Conservation (phyloP, 2,113 vertebrate genomes). For the Oncorhynchus gorbuscha region DNA sequence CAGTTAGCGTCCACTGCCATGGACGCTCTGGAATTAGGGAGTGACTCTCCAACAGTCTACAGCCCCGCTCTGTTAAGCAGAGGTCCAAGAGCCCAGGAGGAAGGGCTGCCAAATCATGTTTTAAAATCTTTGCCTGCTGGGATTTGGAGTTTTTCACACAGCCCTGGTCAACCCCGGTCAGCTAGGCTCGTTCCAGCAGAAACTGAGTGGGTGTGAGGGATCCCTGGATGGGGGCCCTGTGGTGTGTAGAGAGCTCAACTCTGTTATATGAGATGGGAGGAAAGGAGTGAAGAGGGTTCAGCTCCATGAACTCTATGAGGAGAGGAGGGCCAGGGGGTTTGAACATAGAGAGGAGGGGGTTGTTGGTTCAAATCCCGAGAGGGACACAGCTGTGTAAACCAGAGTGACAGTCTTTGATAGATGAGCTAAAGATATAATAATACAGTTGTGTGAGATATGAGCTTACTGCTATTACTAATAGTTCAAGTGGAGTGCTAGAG, state of each 20-base stretch:
- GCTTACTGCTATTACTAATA: not conserved
- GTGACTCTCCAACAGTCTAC: slow-evolving; percentile 5
- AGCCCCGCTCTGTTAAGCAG: slow-evolving; percentile 3
- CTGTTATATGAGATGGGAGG: too few species aligned
- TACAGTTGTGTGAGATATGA: not conserved
- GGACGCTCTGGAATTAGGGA: slow-evolving; percentile 17
- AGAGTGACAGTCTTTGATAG: slow-evolving; percentile 20
- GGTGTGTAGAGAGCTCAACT: slow-evolving; percentile 7
- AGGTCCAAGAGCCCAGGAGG: slow-evolving; percentile 11
- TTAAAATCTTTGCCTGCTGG: slow-evolving; percentile 52
- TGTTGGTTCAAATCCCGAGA: slow-evolving; percentile 52
- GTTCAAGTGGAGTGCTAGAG: too few species aligned
- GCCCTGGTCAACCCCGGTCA: not conserved
- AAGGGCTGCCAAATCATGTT: slow-evolving; percentile 52
- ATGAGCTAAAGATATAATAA: slow-evolving; percentile 12
- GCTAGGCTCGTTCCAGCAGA: slow-evolving; percentile 43
- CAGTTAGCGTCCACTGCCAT: not conserved
- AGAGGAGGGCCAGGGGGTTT: slow-evolving; percentile 21
- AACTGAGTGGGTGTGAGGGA: slow-evolving; percentile 38
- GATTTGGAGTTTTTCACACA: slow-evolving; percentile 66
- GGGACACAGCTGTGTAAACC: slow-evolving; percentile 61
- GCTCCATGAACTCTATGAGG: not conserved
- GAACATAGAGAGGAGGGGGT: slow-evolving; percentile 36
- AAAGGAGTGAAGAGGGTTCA: too few species aligned
- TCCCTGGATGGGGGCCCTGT: not conserved